These are phyloP conservation scores for Cydia pomonella DNA, from an alignment of 1,140 invertebrate species.

Conservation along the genomic window DNA sequence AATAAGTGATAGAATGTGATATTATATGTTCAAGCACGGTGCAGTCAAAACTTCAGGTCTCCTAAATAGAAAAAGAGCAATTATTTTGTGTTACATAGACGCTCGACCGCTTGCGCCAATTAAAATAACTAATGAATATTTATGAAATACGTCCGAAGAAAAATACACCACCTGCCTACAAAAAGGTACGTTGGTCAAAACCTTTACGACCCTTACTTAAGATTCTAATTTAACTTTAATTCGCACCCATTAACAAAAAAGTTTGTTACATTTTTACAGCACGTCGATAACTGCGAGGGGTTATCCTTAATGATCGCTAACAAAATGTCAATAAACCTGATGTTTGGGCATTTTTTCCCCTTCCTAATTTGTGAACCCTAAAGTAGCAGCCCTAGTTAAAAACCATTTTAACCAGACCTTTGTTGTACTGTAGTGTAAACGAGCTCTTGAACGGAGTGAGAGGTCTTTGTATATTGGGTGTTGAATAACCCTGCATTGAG, in stretches of 20 bases:
- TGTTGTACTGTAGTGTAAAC: background rate
- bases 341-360: conserved; percentile 68
- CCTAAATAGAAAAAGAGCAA: too few relatives aligned
- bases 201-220: background rate
- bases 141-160: too few relatives aligned
- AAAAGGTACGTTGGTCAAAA: background rate
- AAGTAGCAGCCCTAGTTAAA: conserved; percentile 57
- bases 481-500: conserved; percentile 53
- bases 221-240: background rate
- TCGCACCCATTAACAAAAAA: background rate
- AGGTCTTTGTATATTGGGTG: conserved; percentile 51
- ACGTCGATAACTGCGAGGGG: conserved; percentile 59
- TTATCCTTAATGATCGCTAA: conserved; percentile 71
- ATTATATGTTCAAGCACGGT: too few relatives aligned
- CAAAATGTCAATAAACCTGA: conserved; percentile 76
- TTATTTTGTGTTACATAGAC: too few relatives aligned
- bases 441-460: conserved; percentile 7
- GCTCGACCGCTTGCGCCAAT: too few relatives aligned
- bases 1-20: too few relatives aligned
- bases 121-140: too few relatives aligned
- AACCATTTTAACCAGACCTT: conserved; percentile 35
- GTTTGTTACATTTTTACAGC: conserved; percentile 53
- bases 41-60: too few relatives aligned
- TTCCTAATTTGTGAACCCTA: conserved; percentile 75
- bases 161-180: too few relatives aligned